Evolutionary conservation across 2,797 vertebrate genomes (phyloP), one percentile per base, ranked within the genome.

Genomic region (Salarias fasciatus): DNA sequence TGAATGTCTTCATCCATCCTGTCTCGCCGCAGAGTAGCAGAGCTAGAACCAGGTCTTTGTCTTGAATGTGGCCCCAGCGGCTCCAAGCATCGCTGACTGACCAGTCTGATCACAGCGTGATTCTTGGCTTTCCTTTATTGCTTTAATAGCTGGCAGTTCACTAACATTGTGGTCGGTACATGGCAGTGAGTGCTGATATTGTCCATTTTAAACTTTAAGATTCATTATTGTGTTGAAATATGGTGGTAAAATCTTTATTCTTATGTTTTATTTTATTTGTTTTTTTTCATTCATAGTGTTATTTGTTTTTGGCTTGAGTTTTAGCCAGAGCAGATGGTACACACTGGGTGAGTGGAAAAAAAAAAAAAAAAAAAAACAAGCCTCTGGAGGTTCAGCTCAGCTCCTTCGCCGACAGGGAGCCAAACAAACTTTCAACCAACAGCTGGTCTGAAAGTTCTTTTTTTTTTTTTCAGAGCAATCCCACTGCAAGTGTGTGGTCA

Each of bases 21-120:
- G 48, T 13, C 24, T 18, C 38, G 63, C 15, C 63, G 71, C 61
- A 53, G 6, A 41, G 64, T 52, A 40, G 13, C 63, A 50, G 35
- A 69, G 67, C 64, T 69, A 31, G 13, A 29, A 31, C 58, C 50
- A 40, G 14, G 46, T 60, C 55, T 44, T 73, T 46, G 47, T 67
- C 37, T 41, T 72, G 66, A 76, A 70, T 61, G 55, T 56, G 30
- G 48, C 69, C 53, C 52, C 50, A 66, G 45, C 44, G 31, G 58
- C 55, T 56, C 24, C 18, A 24, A 3, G 24, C 59, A 45, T 2
- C 13, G 52, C 61, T 64, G 67, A 75, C 60, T 63, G 68, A 75
- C 64, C 73, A 13, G n/a, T 53, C 14, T 24, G 18, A 11, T 1
- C 18, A 24, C 18, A 18, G 11, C 41, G 13, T 35, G 30, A 67